Evolutionary conservation across 2,113 vertebrate species (phyloP), one percentile per base, ranked within the genome.

Genomic region (Peromyscus polionotus): DNA sequence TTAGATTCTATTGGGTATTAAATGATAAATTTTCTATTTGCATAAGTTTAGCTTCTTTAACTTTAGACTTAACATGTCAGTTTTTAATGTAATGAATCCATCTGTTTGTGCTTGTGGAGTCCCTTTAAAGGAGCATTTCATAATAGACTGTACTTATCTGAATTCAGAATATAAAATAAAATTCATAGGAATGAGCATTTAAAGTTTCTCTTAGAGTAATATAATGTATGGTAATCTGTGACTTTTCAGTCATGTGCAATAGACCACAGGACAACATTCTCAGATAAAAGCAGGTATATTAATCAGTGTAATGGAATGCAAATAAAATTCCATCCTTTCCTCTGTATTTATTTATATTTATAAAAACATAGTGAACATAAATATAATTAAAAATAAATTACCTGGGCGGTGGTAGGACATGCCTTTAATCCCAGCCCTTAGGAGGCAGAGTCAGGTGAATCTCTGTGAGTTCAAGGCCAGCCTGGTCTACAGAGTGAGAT

Each of bases 1-100:
- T 98, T 96, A 97, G 94, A 98, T 97, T 97, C 95, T 96, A 90
- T 94, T 96, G 97, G 90, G 86, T 96, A 97, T 97, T 97, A 97
- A 97, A 96, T 95, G 97, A 98, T 97, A 98, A 96, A 97, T 96
- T 97, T 98, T 97, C 95, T 98, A 93, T 98, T 98, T 98, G 97
- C 88, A 85, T 95, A 97, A 97, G 77, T 98, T 98, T 96, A 94
- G 68, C 91, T 98, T 97, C 96, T 96, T 97, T 97, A 97, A 97
- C 96, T 98, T 97, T 95, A 93, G 93, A 95, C 89, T 96, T 98
- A 97, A 93, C 95, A 54, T 96, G 96, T 97, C 97, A 95, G 89
- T 88, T 96, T 97, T 96, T 98, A 96, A 97, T 97, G 94, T 96
- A 97, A 97, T 97, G 97, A 98, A 98, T 97, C 97, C 96, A 96